Evolutionary conservation across 2,113 vertebrate genomes (phyloP).

Genomic region (Varanus salvator): DNA sequence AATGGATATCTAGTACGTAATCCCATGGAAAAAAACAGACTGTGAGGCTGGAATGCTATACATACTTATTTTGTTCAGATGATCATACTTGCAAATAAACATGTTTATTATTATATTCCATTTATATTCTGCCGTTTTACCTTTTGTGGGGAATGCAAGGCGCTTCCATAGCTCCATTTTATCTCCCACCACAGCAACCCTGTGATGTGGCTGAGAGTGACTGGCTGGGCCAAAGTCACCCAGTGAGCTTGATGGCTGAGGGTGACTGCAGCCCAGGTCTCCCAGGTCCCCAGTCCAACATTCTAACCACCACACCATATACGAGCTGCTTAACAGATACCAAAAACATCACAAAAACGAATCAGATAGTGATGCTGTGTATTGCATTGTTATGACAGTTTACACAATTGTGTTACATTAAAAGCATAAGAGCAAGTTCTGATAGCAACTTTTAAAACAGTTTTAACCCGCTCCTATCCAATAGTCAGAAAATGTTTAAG

Average conservation of each 20-base stretch:
- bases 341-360: not conserved
- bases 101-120: not conserved
- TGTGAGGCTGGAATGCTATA: not conserved
- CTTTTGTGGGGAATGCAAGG: too few species aligned
- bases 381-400: conserved; percentile 31
- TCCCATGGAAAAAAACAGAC: not conserved
- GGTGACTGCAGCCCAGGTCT: too few species aligned
- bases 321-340: not conserved
- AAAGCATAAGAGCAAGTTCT: conserved; percentile 33
- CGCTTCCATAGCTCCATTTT: too few species aligned
- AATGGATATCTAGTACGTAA: not conserved
- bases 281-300: too few species aligned
- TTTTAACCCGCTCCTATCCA: conserved; percentile 72
- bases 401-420: conserved; percentile 30
- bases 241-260: too few species aligned
- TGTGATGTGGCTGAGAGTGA: too few species aligned
- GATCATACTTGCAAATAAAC: not conserved
- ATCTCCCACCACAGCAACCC: too few species aligned
- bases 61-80: not conserved
- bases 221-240: too few species aligned
- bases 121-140: too few species aligned
- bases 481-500: conserved; percentile 64
- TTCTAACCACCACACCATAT: too few species aligned
- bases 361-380: conserved; percentile 20
- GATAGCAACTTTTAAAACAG: conserved; percentile 20